phyloP scores from a whole-genome alignment of 2,113 vertebrate genomes.

The Theristicus caerulescens region DNA sequence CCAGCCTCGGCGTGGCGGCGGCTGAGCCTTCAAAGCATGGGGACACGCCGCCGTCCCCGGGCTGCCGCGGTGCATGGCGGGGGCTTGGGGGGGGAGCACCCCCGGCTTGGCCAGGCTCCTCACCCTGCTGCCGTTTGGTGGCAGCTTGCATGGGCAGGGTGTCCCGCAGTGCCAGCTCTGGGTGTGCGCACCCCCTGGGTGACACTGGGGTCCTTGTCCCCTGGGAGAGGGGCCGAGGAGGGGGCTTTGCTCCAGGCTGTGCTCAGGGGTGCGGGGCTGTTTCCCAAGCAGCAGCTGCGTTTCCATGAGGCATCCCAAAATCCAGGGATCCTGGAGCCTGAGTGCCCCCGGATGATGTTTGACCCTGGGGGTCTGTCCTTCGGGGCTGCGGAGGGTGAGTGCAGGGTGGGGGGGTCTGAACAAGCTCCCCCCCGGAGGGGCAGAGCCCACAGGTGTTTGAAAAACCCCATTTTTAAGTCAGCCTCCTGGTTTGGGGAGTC shows the following conservation, averaged over 20 bases:
- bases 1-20: not conserved
- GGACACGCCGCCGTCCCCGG: not conserved
- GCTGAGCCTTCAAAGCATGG: not conserved
- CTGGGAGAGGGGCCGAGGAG: no score
- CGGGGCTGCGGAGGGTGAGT: accelerated
- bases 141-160: not conserved
- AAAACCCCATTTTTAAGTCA: accelerated
- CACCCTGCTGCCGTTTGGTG: not conserved
- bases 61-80: not conserved
- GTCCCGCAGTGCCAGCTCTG: not conserved
- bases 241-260: not conserved
- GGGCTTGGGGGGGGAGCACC: not conserved
- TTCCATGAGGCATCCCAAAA: not conserved
- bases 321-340: not conserved
- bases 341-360: accelerated
- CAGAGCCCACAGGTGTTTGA: not conserved
- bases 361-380: not conserved
- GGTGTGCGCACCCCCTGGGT: accelerated
- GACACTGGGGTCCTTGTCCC: not conserved
- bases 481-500: not conserved
- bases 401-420: no score
- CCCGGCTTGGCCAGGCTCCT: not conserved
- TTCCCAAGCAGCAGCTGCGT: not conserved
- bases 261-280: not conserved
- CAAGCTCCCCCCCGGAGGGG: not conserved